Percentiles rank a stretch among this genome's conserved stretches.
Evolutionary conservation across 2,797 vertebrate species (phyloP).

Genomic region (Coccyzus lansbergi): DNA sequence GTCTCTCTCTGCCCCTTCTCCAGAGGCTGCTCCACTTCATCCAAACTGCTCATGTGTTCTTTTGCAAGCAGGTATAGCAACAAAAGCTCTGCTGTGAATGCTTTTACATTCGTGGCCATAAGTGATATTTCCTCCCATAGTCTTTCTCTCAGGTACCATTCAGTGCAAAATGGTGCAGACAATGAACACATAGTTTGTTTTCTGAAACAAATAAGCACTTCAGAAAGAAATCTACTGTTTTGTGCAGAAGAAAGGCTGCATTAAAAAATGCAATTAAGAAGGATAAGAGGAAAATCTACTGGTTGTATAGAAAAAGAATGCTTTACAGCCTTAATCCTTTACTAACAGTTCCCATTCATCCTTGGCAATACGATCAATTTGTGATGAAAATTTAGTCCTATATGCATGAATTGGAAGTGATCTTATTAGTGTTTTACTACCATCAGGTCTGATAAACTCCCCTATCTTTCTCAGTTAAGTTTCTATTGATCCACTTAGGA

Average conservation of each 20-base stretch:
- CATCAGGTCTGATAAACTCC: constrained; percentile 75
- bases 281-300: constrained; percentile 22
- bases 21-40: not conserved
- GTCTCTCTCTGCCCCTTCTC: not conserved
- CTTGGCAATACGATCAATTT: constrained; percentile 68
- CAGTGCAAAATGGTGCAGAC: not conserved
- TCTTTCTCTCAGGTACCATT: not conserved
- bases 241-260: not conserved
- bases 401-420: constrained; percentile 71
- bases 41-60: rapidly evolving
- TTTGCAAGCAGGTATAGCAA: not conserved
- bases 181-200: not conserved
- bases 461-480: constrained; percentile 75
- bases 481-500: constrained; percentile 76
- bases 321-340: constrained; percentile 57
- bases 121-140: not conserved
- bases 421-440: constrained; percentile 73
- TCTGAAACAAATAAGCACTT: not conserved
- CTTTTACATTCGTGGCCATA: not conserved
- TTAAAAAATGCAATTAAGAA: not conserved
- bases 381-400: constrained; percentile 66
- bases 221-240: not conserved
- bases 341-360: constrained; percentile 72
- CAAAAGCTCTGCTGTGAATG: rapidly evolving
- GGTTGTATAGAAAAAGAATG: constrained; percentile 34